These are phyloP conservation scores for Azorinus chamasolen DNA, from an alignment of 2,888 invertebrate genomes.

Conservation along the genomic window DNA sequence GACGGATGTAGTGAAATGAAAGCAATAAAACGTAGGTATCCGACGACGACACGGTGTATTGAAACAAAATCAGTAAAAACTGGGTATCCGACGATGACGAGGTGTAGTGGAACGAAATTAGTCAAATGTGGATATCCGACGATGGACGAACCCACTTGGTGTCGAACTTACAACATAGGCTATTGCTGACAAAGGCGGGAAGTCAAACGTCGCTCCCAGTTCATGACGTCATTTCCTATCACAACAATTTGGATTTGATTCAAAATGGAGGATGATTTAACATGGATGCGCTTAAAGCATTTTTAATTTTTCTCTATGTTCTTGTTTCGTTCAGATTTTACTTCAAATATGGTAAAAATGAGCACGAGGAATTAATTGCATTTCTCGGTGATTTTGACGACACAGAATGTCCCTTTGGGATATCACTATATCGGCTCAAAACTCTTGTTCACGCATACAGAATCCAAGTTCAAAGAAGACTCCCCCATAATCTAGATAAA, in stretches of 20 bases:
- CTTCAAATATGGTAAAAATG: constrained; percentile 12
- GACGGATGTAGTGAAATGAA: no score
- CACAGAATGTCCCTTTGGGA: constrained; percentile 43
- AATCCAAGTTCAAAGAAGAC: constrained; percentile 35
- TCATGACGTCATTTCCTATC: constrained; percentile 31
- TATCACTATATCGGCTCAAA: constrained; percentile 34
- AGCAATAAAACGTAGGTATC: no score
- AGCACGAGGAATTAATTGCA: constrained; percentile 9
- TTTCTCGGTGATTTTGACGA: background rate
- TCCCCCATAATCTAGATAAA: constrained; percentile 32
- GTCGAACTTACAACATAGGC: no score
- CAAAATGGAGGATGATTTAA: constrained; percentile 23
- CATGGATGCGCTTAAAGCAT: constrained; percentile 1
- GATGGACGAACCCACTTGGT: no score
- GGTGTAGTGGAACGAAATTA: no score
- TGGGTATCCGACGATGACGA: no score
- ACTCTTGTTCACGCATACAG: constrained; percentile 10
- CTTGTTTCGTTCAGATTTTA: constrained; percentile 25
- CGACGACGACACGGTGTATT: no score
- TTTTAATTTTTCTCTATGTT: constrained; percentile 7
- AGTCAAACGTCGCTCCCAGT: background rate
- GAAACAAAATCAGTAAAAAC: no score
- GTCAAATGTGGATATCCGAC: no score
- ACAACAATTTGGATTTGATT: background rate
- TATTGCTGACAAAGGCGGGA: no score